Percentiles rank a stretch among this genome's conserved stretches.
Conservation (phyloP, 1,140 invertebrate species). For the Atta cephalotes region DNA sequence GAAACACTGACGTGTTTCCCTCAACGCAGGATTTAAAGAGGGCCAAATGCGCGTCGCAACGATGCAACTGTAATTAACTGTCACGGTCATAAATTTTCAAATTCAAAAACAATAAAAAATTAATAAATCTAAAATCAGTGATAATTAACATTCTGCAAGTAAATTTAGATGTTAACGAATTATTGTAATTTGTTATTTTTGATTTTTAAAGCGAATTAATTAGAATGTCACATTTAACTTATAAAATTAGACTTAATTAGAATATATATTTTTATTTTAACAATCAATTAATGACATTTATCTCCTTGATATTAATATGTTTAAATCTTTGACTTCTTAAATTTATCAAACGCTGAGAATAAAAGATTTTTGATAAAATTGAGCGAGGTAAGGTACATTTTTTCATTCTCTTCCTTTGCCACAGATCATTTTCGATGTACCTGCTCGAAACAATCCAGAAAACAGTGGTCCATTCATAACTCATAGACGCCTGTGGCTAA, state of each 20-base stretch:
- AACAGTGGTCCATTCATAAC: constrained; percentile 83
- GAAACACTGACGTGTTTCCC: constrained; percentile 12
- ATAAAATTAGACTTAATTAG: background rate
- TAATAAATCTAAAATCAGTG: background rate
- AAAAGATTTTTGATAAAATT: constrained; percentile 8
- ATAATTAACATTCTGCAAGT: background rate
- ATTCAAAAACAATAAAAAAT: background rate
- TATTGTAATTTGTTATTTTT: background rate
- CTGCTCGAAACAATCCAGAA: constrained; percentile 72
- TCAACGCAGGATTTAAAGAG: constrained; percentile 1
- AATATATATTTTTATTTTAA: background rate
- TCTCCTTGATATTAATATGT: background rate
- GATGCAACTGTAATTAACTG: constrained; percentile 37
- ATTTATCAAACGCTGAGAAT: constrained; percentile 16
- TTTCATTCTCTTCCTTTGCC: constrained; percentile 17
- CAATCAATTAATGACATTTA: background rate
- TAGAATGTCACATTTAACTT: background rate
- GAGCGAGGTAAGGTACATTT: background rate
- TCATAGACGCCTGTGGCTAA: constrained; percentile 75
- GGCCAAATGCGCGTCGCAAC: background rate
- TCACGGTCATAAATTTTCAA: constrained; percentile 9
- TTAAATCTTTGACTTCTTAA: background rate
- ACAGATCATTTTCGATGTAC: constrained; percentile 48
- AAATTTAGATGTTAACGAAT: background rate
- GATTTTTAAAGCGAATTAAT: background rate